Percentiles rank a stretch among this genome's conserved stretches.
These are phyloP conservation scores for Holothuria scabra DNA, from an alignment of 53 echinoderm and acorn worm species.

Conservation along the genomic window DNA sequence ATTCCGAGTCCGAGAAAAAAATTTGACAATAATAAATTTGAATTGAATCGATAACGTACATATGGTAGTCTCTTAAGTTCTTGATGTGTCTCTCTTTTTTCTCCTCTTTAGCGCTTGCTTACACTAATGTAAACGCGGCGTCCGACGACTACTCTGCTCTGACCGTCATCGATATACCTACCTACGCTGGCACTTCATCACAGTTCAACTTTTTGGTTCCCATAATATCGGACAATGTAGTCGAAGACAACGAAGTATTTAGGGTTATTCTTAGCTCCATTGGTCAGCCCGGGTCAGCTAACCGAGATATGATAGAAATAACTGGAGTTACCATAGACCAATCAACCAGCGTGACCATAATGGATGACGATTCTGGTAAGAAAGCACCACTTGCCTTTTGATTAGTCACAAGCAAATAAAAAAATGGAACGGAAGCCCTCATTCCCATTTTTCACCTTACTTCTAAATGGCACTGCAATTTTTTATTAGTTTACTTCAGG, in stretches of 20 bases:
- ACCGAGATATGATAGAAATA: neutral
- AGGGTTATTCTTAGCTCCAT: neutral
- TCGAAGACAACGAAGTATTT: constrained; percentile 1
- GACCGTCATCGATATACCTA: neutral
- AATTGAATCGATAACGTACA: too few relatives aligned
- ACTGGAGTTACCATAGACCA: neutral
- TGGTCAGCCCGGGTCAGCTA: neutral
- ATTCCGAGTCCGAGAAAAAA: too few relatives aligned
- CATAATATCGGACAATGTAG: neutral
- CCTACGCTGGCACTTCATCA: neutral
- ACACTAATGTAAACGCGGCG: neutral
- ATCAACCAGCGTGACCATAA: neutral
- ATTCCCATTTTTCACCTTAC: too few relatives aligned
- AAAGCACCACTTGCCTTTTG: too few relatives aligned
- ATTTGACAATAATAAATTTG: too few relatives aligned
- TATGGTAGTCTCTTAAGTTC: too few relatives aligned
- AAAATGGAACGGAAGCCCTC: too few relatives aligned
- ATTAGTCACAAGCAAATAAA: too few relatives aligned
- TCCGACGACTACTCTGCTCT: neutral
- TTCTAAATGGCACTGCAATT: too few relatives aligned
- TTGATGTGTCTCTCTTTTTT: too few relatives aligned
- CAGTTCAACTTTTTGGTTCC: neutral
- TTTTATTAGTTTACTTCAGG: too few relatives aligned
- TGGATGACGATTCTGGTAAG: constrained; percentile 6
- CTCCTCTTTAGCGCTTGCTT: too few relatives aligned